Evolutionary conservation across 2,113 vertebrate genomes (phyloP).

Genomic region (Eulemur rufifrons): DNA sequence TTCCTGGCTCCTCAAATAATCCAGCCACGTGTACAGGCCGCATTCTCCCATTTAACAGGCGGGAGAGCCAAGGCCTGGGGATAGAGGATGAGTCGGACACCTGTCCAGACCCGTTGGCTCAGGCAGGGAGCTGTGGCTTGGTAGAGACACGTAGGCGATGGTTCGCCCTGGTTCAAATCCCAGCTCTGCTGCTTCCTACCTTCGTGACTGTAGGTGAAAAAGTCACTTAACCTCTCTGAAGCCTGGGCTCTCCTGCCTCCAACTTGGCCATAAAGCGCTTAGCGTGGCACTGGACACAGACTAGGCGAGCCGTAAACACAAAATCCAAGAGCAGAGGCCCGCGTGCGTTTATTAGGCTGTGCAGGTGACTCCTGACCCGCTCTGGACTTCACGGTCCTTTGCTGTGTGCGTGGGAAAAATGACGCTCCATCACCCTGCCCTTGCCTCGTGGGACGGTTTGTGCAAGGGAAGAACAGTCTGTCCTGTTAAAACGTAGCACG

Average conservation of each 20-base stretch:
- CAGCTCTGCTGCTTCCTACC: neutral
- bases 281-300: accelerated
- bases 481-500: accelerated
- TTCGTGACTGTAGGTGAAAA: neutral
- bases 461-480: accelerated
- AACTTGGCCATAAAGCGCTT: neutral
- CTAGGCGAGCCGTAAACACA: accelerated
- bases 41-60: neutral
- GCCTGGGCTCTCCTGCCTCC: accelerated
- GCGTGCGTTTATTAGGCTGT: accelerated
- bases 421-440: neutral
- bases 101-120: neutral
- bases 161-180: neutral
- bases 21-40: accelerated
- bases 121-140: neutral
- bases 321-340: accelerated
- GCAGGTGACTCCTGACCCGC: accelerated
- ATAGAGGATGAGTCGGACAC: neutral
- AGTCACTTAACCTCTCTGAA: neutral
- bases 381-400: accelerated
- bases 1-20: neutral
- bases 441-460: accelerated
- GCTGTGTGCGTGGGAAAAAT: accelerated
- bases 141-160: neutral
- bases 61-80: neutral